Base-by-base conservation (phyloP, 1,140 invertebrate species). In the Drosophila rhopaloa region DNA sequence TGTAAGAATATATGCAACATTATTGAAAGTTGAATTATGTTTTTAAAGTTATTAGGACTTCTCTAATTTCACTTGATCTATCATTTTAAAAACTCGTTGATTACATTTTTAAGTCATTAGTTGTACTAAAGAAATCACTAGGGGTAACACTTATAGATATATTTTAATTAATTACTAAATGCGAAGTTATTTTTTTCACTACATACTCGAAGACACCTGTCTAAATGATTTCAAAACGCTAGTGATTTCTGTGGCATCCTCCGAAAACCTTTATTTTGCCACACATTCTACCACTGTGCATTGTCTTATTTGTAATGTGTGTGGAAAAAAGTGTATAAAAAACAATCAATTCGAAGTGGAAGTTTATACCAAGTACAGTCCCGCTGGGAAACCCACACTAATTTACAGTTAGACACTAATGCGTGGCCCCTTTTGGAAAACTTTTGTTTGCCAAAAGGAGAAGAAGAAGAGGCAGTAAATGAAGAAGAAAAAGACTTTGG, bases 271-370 rank as follows among this genome's bases (percentile, higher is more conserved):
- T 13, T 11, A 11, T 38, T 10, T 13, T 10, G n/a, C 13, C 4
- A 40, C 38, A 40, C 38, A n/a, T 40, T 40, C 11, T 8, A 10
- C 56, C 80, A 83, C 71, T 66, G 80, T 83, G 57, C 60, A 5
- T 46, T 78, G 55, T 62, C 56, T 79, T 65, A 47, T 58, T 60
- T 48, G 59, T 53, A 76, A 53, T 76, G 58, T 66, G 65, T 67
- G 65, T 47, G 65, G 70, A 76, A 74, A 74, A 78, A 54, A 65
- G 62, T 70, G 70, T 57, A 32, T 41, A 70, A 71, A 71, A 70
- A 71, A 58, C 67, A 79, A 83, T 83, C 76, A 89, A 83, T 83
- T 77, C 61, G 72, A 89, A 88, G 32, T 82, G 70, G 75, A 88
- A 81, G 81, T 68, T 66, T 77, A 60, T 68, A 55, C 40, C 57